These are phyloP conservation scores for Ophonus ardosiacus DNA, from an alignment of 2,888 invertebrate genomes.

Conservation along the genomic window DNA sequence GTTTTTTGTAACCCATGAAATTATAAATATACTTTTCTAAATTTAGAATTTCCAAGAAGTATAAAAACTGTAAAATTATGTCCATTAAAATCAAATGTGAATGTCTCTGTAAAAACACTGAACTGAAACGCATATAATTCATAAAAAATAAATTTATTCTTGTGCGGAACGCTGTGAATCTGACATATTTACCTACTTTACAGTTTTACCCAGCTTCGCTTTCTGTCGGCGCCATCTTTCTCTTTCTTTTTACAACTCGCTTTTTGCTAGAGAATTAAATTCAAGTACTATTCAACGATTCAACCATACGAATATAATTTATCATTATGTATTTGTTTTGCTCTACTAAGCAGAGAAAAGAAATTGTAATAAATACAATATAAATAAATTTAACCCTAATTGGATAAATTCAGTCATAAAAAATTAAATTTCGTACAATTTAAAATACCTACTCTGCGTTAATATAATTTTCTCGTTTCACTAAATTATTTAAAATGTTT, in stretches of 20 bases:
- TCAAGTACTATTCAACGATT: background rate
- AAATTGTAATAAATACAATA: background rate
- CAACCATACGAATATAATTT: background rate
- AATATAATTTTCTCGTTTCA: too few species aligned
- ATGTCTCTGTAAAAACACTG: conserved; percentile 14
- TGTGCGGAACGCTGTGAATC: conserved; percentile 8
- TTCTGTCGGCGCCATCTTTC: conserved; percentile 49
- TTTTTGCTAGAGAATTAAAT: background rate
- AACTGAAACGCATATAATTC: conserved; percentile 6
- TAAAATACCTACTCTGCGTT: too few species aligned
- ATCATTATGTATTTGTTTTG: background rate
- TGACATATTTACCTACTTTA: conserved; percentile 63
- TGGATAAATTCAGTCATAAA: background rate
- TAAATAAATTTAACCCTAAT: too few species aligned
- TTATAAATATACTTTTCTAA: too few species aligned
- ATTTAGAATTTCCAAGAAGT: background rate
- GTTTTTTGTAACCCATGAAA: too few species aligned
- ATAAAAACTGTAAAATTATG: background rate
- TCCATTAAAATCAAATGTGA: background rate
- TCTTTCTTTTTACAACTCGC: conserved; percentile 38
- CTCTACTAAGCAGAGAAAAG: background rate
- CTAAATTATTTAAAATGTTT: too few species aligned
- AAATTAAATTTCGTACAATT: background rate
- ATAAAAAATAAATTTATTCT: conserved; percentile 38
- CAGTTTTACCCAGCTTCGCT: conserved; percentile 41